Evolutionary conservation across 2,113 vertebrate species (phyloP), one percentile per base, ranked within the genome.

Genomic region (Grammomys surdaster): DNA sequence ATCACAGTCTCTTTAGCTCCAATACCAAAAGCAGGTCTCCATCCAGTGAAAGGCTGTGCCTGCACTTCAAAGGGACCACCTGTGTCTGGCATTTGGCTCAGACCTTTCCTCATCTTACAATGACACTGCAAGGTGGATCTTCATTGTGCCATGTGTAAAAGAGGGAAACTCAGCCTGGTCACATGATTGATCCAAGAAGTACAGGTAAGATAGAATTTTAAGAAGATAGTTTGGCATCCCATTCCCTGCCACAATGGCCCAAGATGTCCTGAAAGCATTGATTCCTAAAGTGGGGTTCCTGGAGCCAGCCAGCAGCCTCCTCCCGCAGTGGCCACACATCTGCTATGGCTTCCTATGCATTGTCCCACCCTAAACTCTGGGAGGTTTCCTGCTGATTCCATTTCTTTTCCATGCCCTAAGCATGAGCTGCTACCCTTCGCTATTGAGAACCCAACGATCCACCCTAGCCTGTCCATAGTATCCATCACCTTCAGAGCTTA

Each of bases 121-220:
- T 19, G 48, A 95, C 16, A 31, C 33, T 77, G 28, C 17, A 86
- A 91, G 69, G 22, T 70, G 43, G 31, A 17, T 75, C 82, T 80
- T 96, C 48, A 92, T 70, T 94, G 36, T 36, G 43, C 43, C 24
- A 14, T 56, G 43, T 8, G 63, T 2, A 58, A 69, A 84, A 70
- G 65, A 94, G 19, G 7, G 51, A 96, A 95, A 81, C n/a, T 72
- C 28, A 88, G 78, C 22, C 93, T 91, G 56, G 86, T 58, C 91
- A 82, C 80, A 28, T 51, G 88, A 89, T 93, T 89, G 78, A 91
- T 82, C 73, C 69, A 93, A 40, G 31, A 78, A 80, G 72, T 36
- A 89, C 51, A 95, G 36, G 60, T 58, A 56, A 91, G 69, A 92
- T 81, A 90, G 72, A 67, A 92, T 4, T 13, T n/a, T 60, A 93